Evolutionary conservation across 2,888 invertebrate genomes (phyloP).

Genomic region (Lypha dubia): DNA sequence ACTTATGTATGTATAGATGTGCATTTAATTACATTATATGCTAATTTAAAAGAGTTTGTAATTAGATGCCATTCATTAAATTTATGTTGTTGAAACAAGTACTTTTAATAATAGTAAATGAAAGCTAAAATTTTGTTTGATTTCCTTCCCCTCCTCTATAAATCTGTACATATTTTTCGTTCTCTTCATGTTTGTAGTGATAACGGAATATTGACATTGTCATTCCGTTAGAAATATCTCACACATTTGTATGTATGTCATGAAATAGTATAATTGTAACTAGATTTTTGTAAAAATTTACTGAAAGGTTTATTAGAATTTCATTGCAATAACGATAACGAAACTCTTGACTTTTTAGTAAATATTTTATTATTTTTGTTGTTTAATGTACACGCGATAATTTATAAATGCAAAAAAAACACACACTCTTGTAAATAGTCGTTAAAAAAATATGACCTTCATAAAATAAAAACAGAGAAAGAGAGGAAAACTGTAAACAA

Average conservation of each 20-base stretch:
- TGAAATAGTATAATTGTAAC: too few relatives aligned
- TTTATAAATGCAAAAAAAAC: constrained; percentile 39
- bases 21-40: not conserved
- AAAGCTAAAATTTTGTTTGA: not conserved
- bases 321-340: not conserved
- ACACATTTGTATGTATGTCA: too few relatives aligned
- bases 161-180: not conserved
- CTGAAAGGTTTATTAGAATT: not conserved
- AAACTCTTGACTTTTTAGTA: not conserved
- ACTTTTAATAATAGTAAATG: not conserved
- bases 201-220: too few relatives aligned
- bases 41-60: constrained; percentile 10
- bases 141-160: not conserved
- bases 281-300: too few relatives aligned
- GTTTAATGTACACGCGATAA: not conserved
- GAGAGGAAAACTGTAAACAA: constrained; percentile 11
- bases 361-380: constrained; percentile 14
- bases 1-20: not conserved
- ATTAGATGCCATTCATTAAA: too few relatives aligned
- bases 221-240: too few relatives aligned
- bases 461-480: not conserved
- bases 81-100: not conserved
- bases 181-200: not conserved
- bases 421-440: constrained; percentile 9
- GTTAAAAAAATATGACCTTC: constrained; percentile 63